These are phyloP conservation scores for Chinchilla lanigera DNA, from an alignment of 2,113 vertebrate species.

Conservation along the genomic window DNA sequence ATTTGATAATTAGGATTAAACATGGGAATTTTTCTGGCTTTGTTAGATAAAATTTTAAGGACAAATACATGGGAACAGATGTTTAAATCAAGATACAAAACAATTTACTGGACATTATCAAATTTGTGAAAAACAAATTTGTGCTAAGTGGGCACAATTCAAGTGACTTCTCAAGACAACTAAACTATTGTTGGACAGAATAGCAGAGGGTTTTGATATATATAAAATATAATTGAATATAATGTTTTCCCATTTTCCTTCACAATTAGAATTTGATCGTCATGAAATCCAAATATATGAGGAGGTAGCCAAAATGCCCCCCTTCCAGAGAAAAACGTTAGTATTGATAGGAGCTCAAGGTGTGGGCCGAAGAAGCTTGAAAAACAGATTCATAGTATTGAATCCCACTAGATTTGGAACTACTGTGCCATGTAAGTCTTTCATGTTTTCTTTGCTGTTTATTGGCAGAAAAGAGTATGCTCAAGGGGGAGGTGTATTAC, in stretches of 20 bases:
- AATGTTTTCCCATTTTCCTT: constrained; percentile 52
- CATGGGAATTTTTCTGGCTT: constrained; percentile 7
- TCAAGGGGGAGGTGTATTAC: background rate
- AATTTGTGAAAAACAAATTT: constrained; percentile 27
- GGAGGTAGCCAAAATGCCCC: constrained; percentile 98
- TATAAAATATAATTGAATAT: constrained; percentile 25
- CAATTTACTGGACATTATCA: constrained; percentile 40
- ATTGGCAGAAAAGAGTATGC: background rate
- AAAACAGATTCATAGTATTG: constrained; percentile 96
- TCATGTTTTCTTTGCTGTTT: constrained; percentile 15
- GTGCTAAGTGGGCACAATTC: background rate
- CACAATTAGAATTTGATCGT: constrained; percentile 95
- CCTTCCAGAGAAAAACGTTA: constrained; percentile 98
- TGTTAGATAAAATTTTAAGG: constrained; percentile 26
- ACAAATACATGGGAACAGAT: background rate
- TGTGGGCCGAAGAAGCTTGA: constrained; percentile 97
- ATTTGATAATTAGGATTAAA: constrained; percentile 36
- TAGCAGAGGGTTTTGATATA: background rate
- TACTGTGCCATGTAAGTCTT: constrained; percentile 97
- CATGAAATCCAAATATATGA: constrained; percentile 99
- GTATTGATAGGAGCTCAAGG: constrained; percentile 98
- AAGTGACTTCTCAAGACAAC: background rate
- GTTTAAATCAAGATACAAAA: constrained; percentile 59
- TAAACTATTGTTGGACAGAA: background rate
- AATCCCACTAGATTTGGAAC: constrained; percentile 96